Base-by-base conservation (phyloP, 2,888 invertebrate species). In the Deilephila elpenor region DNA sequence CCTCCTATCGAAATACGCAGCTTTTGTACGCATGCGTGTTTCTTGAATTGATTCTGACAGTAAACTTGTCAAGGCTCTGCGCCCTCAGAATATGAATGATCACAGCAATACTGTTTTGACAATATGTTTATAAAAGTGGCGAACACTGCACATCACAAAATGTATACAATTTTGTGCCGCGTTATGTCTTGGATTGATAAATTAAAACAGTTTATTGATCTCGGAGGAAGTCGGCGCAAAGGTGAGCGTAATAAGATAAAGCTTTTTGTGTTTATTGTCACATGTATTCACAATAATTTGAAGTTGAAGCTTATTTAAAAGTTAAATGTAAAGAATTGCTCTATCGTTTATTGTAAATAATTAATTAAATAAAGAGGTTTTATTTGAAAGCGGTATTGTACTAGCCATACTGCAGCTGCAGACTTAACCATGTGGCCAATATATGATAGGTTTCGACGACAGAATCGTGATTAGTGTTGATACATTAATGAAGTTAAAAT, bases 21-120 rank as follows among this genome's bases (percentile, higher is more conserved):
- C 17, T 17, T 61, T 61, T 17, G 32, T 34, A 34, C 64, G 64
- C 64, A 34, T 64, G 64, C 64, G 64, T 64, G 62, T 19, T 11
- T n/a, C 4, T 64, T 37, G n/a, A n/a, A 64, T 64, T 34, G 64
- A 64, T 64, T 64, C 32, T 64, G 64, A 64, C 64, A 37, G 37
- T 11, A 34, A 20, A 11, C 64, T 64, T 37, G 34, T 19, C 37
- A 20, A 7, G 37, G 37, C 6, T n/a, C n/a, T 56, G 56, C 56
- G 17, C 56, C n/a, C 19, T 60, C 25, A 25, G 60, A 60, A 29
- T 29, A 60, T 60, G 25, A 60, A 60, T 17, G n/a, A 59, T 25
- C 25, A n/a, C 25, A 59, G 25, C 29, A 29, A 60, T 60, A 25
- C 25, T 61, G 14, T 61, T 61, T 17, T 0, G 25, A 14, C 14